A percentile compares a stretch with the other conserved stretches of the same genome.
Evolutionary conservation across 2,113 vertebrate species (phyloP).

Genomic region (Ondatra zibethicus): DNA sequence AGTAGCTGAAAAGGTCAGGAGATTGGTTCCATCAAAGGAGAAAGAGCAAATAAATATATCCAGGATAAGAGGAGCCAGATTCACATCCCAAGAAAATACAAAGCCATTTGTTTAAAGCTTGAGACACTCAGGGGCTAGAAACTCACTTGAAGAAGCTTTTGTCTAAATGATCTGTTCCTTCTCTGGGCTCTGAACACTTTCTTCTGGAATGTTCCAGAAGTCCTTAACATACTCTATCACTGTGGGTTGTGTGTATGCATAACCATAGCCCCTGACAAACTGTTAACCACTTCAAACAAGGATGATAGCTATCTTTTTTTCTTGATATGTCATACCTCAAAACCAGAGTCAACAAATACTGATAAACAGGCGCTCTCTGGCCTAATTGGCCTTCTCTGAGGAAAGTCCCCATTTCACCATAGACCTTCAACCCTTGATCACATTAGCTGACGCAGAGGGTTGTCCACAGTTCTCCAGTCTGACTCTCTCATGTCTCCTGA

Average conservation of each 20-base stretch:
- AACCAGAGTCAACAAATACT: slow-evolving; percentile 30
- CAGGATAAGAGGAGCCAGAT: background rate
- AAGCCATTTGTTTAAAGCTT: background rate
- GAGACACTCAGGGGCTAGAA: background rate
- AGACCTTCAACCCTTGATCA: background rate
- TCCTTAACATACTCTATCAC: background rate
- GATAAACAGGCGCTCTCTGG: background rate
- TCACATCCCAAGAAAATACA: slow-evolving; percentile 31
- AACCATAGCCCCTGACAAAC: slow-evolving; percentile 5
- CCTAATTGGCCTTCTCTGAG: slow-evolving; percentile 8
- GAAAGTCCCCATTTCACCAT: background rate
- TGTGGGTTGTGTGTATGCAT: background rate
- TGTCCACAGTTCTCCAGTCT: background rate
- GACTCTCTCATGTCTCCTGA: background rate
- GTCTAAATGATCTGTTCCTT: slow-evolving; percentile 7
- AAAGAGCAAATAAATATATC: slow-evolving; percentile 35
- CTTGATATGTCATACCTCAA: background rate
- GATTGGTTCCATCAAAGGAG: slow-evolving; percentile 3
- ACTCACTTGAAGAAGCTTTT: background rate
- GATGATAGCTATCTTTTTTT: slow-evolving; percentile 5
- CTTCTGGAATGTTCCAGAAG: background rate
- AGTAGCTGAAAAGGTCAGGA: background rate
- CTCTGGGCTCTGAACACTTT: slow-evolving; percentile 20
- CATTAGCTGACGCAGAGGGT: background rate
- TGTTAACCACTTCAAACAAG: background rate